Evolutionary conservation across 2,113 vertebrate species (phyloP).

Genomic region (Lagopus muta): DNA sequence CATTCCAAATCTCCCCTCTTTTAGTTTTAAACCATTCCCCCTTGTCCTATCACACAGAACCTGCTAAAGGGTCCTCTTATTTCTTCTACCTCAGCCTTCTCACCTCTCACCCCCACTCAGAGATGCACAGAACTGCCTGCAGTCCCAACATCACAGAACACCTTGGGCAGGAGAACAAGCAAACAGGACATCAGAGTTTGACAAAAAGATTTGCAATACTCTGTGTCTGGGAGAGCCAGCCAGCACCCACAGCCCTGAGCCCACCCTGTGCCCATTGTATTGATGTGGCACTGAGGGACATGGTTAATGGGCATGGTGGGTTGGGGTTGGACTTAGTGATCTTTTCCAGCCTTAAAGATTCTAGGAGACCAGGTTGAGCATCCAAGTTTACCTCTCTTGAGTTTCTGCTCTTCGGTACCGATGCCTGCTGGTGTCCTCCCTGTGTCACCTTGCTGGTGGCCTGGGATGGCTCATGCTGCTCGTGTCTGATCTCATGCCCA

Average conservation of each 20-base stretch:
- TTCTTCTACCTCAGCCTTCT: not conserved
- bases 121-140: not conserved
- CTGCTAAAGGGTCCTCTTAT: no score
- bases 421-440: not conserved
- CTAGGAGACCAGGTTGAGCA: not conserved
- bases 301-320: no score
- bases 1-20: no score
- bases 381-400: not conserved
- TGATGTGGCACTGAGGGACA: no score
- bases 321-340: no score
- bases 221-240: not conserved
- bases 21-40: no score
- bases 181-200: constrained; percentile 43
- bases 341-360: no score
- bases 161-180: constrained; percentile 12
- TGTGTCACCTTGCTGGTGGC: fast-evolving
- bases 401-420: not conserved
- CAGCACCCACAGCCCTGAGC: not conserved
- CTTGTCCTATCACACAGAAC: no score
- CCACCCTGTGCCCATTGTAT: not conserved
- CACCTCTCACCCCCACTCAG: not conserved
- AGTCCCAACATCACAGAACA: not conserved
- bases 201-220: not conserved
- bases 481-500: not conserved
- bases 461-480: not conserved